Evolutionary conservation across 2,113 vertebrate genomes (phyloP), one percentile per base, ranked within the genome.

Genomic region (Xerus inauris): DNA sequence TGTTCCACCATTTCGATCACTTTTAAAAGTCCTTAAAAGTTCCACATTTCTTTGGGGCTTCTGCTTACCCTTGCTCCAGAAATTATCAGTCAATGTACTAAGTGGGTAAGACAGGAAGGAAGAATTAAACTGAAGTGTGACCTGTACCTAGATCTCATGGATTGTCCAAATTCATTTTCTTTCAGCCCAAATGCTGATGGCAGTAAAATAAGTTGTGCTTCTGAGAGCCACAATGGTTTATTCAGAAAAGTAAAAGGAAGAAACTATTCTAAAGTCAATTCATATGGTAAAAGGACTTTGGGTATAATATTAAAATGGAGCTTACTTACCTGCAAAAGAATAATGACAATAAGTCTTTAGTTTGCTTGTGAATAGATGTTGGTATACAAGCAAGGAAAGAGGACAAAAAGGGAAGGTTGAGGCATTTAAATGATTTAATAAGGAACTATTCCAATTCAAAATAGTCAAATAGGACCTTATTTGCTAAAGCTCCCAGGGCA

Each of bases 161-260:
- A 64, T 30, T 76, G 35, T 87, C 38, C 38, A 94, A 76, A 85
- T 57, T 96, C 9, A 73, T 89, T 95, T 83, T 75, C 11, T 91
- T 87, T 91, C 76, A 73, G 19, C 7, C 47, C 9, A 77, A 89
- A 82, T 91, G 82, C n/a, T 77, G 35, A 91, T 76, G 28, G 85
- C 22, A 77, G 38, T 30, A 88, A 91, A 92, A 81, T 3, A 79
- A 42, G 19, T 76, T 92, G 22, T 75, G 24, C 77, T 82, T 96
- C 47, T 94, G 59, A 87, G 54, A 89, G 12, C 13, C 51, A 79
- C 6, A 72, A 30, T 83, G 40, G 11, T 40, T 13, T 85, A 28
- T 85, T 85, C 45, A 71, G 12, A 96, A 69, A 91, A 91, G 17
- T 49, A 91, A 91, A 89, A 28, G 64, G 28, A 45, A 57, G 2